These are phyloP conservation scores for Manis javanica DNA, from an alignment of 2,797 vertebrate genomes.

Conservation along the genomic window DNA sequence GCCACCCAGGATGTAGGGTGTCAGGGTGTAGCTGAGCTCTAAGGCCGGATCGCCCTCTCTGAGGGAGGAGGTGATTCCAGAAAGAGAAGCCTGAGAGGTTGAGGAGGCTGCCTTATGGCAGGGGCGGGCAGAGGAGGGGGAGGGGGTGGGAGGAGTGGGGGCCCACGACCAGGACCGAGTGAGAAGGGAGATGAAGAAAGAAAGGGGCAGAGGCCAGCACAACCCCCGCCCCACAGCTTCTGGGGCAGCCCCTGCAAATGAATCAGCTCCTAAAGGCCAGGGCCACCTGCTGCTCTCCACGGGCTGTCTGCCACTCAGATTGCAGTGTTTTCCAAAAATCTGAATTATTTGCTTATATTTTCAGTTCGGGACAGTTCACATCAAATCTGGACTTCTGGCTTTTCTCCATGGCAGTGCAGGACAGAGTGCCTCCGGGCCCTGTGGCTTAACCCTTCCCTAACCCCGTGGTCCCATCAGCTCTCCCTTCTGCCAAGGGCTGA, in stretches of 20 bases:
- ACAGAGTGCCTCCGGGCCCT: neutral
- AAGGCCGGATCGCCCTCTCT: neutral
- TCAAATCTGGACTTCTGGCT: neutral
- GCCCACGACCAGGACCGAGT: accelerated
- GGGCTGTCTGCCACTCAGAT: neutral
- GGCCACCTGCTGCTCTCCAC: neutral
- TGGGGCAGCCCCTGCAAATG: neutral
- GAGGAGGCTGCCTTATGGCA: no score
- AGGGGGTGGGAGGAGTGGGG: no score
- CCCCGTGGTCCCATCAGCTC: neutral
- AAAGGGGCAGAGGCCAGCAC: no score
- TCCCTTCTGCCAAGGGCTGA: neutral
- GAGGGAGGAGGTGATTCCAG: neutral
- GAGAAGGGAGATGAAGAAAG: neutral
- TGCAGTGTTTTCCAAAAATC: neutral
- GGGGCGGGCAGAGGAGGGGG: neutral
- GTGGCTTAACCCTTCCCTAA: neutral
- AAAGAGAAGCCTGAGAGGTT: neutral
- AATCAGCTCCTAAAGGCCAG: neutral
- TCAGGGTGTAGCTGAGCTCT: neutral
- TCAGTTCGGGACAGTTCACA: neutral
- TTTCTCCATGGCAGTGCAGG: neutral
- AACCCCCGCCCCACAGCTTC: no score
- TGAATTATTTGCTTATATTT: neutral
- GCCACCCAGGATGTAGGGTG: neutral